Conservation (phyloP, 1,140 invertebrate species). For the Portunus trituberculatus region DNA sequence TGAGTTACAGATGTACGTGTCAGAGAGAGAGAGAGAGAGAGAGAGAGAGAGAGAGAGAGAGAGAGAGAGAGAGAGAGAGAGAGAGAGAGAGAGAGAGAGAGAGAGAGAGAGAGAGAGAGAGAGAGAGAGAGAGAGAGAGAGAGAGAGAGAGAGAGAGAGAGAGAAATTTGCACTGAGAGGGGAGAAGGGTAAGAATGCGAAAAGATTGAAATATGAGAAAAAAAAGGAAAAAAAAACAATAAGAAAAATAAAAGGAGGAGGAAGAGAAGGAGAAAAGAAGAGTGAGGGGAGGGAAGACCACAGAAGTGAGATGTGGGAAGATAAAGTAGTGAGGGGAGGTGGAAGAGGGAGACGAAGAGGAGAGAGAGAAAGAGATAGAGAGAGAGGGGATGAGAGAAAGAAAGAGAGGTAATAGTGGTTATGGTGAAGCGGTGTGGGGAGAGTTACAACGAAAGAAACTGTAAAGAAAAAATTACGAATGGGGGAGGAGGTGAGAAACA, state of each 20-base stretch:
- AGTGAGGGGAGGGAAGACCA: not conserved
- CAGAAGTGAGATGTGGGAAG: too few relatives aligned
- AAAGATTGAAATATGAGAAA: too few relatives aligned
- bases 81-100: too few relatives aligned
- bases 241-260: not conserved
- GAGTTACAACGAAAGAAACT: not conserved
- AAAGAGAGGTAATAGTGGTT: not conserved
- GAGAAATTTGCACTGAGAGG: not conserved
- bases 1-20: not conserved
- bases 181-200: too few relatives aligned
- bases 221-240: not conserved
- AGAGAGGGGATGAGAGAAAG: not conserved
- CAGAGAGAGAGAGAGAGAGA: slow-evolving; percentile 37
- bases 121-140: slow-evolving; percentile 7
- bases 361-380: not conserved
- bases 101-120: too few relatives aligned
- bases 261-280: not conserved
- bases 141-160: slow-evolving; percentile 12
- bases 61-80: slow-evolving; percentile 34
- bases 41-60: slow-evolving; percentile 49
- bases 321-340: too few relatives aligned
- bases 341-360: not conserved
- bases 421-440: not conserved
- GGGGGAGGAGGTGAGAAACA: not conserved
- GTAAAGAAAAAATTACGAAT: too few relatives aligned